Evolutionary conservation across 2,113 vertebrate species (phyloP).

Genomic region (Syngnathus typhle): DNA sequence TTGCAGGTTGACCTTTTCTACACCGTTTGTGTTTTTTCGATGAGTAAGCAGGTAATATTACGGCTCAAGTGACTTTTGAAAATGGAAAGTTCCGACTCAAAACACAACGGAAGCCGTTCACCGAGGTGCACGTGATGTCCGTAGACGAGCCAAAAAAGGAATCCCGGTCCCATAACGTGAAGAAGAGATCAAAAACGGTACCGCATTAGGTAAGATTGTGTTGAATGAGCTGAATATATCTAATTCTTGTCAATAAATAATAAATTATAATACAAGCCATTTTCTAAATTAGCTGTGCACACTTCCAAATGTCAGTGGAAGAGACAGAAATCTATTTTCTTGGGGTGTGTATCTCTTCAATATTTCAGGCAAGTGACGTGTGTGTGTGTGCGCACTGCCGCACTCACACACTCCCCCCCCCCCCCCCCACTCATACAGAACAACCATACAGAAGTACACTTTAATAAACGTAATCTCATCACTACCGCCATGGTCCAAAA

Average conservation of each 20-base stretch:
- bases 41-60: background rate
- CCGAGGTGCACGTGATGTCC: background rate
- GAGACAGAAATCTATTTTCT: background rate
- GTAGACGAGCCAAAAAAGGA: background rate
- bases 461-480: slow-evolving; percentile 7
- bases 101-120: background rate
- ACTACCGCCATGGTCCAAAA: background rate
- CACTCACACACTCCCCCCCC: background rate
- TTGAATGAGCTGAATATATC: background rate
- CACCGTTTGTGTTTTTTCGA: background rate
- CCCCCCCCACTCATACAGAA: background rate
- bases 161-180: background rate
- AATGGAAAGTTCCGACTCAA: background rate
- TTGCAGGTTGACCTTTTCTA: background rate
- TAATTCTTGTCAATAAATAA: background rate
- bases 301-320: background rate
- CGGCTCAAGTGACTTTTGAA: background rate
- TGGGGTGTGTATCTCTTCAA: background rate
- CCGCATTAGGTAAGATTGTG: background rate
- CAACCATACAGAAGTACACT: slow-evolving; percentile 1
- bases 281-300: background rate
- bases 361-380: background rate
- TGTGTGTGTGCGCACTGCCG: background rate
- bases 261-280: background rate
- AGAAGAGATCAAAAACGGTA: background rate